A percentile compares a stretch with the other conserved stretches of the same genome.
phyloP scores from a whole-genome alignment of 1,140 invertebrate species.

The Drosophila novamexicana region DNA sequence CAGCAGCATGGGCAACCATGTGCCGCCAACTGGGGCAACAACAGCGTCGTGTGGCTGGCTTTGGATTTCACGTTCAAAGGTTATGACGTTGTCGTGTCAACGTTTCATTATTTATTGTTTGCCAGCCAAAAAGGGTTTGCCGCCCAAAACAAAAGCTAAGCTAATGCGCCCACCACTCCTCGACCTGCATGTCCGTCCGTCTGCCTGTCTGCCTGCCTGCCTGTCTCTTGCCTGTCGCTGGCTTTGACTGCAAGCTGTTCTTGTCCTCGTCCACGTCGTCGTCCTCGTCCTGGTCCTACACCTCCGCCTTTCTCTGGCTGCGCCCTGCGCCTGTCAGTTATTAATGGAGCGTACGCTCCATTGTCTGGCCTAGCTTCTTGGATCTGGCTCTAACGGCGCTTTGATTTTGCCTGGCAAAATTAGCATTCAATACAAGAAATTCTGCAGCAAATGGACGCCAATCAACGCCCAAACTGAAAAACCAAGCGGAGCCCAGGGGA shows the following conservation, averaged over 20 bases:
- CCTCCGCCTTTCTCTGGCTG: neutral
- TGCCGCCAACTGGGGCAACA: conserved; percentile 2
- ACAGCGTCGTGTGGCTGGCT: conserved; percentile 18
- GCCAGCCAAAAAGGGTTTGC: conserved; percentile 70
- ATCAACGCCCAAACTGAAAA: conserved; percentile 64
- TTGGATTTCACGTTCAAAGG: conserved; percentile 82
- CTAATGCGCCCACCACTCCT: conserved; percentile 81
- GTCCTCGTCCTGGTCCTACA: neutral
- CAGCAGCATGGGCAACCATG: neutral
- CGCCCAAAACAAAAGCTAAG: conserved; percentile 75
- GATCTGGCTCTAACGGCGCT: conserved; percentile 57
- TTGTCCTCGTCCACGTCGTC: conserved; percentile 20
- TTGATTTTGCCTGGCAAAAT: conserved; percentile 70
- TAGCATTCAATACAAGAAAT: conserved; percentile 78
- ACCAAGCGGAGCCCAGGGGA: neutral
- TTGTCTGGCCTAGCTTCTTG: conserved; percentile 47
- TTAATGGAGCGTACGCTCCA: conserved; percentile 70
- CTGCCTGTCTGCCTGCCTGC: conserved; percentile 5
- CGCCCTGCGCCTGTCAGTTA: conserved; percentile 68
- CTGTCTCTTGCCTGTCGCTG: conserved; percentile 42
- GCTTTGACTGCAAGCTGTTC: conserved; percentile 54
- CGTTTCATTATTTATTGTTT: conserved; percentile 84
- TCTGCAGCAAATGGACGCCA: conserved; percentile 56
- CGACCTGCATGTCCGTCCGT: conserved; percentile 30
- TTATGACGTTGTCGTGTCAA: conserved; percentile 84